These are phyloP conservation scores for Pelecanoides urinatrix DNA, from an alignment of 2,113 vertebrate genomes.

Conservation along the genomic window DNA sequence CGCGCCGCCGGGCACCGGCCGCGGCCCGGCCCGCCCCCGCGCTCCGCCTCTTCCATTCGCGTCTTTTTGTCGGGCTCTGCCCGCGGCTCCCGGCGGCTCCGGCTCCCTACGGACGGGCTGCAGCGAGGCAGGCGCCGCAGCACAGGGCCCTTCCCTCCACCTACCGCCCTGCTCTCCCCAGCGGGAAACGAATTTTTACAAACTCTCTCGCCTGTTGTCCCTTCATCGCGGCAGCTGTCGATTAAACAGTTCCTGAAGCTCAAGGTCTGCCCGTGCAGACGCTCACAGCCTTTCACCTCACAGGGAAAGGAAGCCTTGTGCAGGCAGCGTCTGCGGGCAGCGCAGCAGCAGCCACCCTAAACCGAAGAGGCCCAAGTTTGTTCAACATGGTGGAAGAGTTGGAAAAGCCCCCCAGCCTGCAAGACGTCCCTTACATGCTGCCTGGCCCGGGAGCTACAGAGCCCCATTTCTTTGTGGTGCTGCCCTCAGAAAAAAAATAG, in stretches of 20 bases:
- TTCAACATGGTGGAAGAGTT: accelerated
- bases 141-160: background rate
- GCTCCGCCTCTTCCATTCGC: too few relatives aligned
- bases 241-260: background rate
- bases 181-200: background rate
- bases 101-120: background rate
- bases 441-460: background rate
- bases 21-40: too few relatives aligned
- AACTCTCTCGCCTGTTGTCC: accelerated
- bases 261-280: background rate
- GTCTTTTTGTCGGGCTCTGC: background rate
- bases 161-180: too few relatives aligned
- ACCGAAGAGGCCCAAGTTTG: accelerated
- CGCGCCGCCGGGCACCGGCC: too few relatives aligned
- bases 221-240: background rate
- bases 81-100: background rate
- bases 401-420: background rate
- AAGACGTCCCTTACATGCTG: background rate
- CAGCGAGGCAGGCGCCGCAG: too few relatives aligned
- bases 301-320: too few relatives aligned
- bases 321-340: background rate
- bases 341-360: background rate
- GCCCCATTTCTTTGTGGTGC: accelerated
- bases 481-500: background rate
- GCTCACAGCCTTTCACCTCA: background rate